A percentile compares a stretch with the other conserved stretches of the same genome.
These are phyloP conservation scores for Medauroidea extradentata DNA, from an alignment of 1,140 invertebrate species.

Conservation along the genomic window DNA sequence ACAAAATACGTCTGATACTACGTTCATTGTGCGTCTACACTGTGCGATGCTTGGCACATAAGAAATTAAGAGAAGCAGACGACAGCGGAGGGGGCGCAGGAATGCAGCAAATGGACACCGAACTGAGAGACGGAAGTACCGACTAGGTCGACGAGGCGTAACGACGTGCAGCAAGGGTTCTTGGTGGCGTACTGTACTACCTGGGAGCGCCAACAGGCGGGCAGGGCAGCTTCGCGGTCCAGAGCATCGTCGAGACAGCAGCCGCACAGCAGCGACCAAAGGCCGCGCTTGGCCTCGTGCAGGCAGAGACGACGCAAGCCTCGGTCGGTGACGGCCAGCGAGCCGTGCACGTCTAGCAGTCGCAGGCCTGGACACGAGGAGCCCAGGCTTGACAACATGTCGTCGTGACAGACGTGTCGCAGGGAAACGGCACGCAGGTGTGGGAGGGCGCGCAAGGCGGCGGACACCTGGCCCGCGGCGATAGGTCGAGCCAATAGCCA, in stretches of 20 bases:
- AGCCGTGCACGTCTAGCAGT: conserved; percentile 15
- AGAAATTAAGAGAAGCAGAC: too few species aligned
- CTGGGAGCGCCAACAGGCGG: conserved; percentile 9
- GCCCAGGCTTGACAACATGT: conserved; percentile 14
- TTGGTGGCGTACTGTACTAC: conserved; percentile 5
- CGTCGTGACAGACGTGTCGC: conserved; percentile 16
- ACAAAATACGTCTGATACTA: too few species aligned
- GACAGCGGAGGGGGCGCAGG: not conserved
- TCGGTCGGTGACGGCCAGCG: conserved; percentile 11
- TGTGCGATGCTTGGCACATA: too few species aligned
- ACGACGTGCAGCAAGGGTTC: conserved; percentile 13
- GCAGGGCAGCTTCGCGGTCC: conserved; percentile 1
- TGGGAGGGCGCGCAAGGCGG: conserved; percentile 6
- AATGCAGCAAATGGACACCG: conserved; percentile 9
- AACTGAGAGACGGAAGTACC: conserved; percentile 4
- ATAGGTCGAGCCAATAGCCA: conserved; percentile 15
- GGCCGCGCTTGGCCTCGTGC: not conserved
- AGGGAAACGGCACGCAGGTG: conserved; percentile 11
- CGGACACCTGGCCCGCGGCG: conserved; percentile 1
- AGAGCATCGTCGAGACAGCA: conserved; percentile 13
- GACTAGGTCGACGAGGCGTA: conserved; percentile 8
- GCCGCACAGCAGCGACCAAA: not conserved
- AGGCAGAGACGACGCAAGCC: conserved; percentile 12
- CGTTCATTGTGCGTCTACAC: too few species aligned
- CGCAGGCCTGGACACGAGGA: conserved; percentile 9